A percentile compares a stretch with the other conserved stretches of the same genome.
phyloP scores from a whole-genome alignment of 2,888 invertebrate genomes.

The Pristionchus maxplancki region DNA sequence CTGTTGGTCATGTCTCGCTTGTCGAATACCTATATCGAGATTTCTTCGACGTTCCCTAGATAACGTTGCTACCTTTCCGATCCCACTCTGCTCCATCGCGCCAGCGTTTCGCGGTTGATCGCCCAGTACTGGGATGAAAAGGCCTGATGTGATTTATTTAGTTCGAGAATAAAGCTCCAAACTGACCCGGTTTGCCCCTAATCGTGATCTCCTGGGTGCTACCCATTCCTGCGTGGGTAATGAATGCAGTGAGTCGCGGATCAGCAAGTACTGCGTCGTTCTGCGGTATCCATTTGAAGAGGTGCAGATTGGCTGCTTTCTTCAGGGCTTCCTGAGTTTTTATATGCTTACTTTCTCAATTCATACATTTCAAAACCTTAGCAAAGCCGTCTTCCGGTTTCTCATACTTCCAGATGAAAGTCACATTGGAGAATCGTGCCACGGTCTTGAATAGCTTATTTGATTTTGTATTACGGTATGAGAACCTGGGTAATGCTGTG shows the following conservation, averaged over 20 bases:
- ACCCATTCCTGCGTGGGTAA: background rate
- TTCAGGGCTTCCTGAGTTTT: background rate
- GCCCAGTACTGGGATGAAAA: background rate
- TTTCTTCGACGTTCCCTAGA: no score
- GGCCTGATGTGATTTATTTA: background rate
- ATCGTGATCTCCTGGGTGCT: background rate
- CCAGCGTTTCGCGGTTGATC: slow-evolving; percentile 10
- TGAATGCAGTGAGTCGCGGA: background rate
- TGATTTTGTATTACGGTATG: background rate
- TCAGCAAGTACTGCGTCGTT: background rate
- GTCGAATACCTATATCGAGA: background rate
- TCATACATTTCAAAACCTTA: background rate
- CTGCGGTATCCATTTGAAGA: slow-evolving; percentile 6
- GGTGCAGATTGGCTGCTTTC: background rate
- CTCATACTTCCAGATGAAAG: slow-evolving; percentile 6
- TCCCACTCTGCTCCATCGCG: background rate
- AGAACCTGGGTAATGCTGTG: background rate
- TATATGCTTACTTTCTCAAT: background rate
- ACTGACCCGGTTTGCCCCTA: background rate
- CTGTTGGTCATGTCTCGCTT: background rate
- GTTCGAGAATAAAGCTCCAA: background rate
- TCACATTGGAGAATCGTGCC: background rate
- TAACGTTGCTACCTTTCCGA: background rate
- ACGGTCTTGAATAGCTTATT: background rate
- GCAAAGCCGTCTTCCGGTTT: background rate